phyloP scores from a whole-genome alignment of 2,113 vertebrate species.

The Seriola rivoliana region DNA sequence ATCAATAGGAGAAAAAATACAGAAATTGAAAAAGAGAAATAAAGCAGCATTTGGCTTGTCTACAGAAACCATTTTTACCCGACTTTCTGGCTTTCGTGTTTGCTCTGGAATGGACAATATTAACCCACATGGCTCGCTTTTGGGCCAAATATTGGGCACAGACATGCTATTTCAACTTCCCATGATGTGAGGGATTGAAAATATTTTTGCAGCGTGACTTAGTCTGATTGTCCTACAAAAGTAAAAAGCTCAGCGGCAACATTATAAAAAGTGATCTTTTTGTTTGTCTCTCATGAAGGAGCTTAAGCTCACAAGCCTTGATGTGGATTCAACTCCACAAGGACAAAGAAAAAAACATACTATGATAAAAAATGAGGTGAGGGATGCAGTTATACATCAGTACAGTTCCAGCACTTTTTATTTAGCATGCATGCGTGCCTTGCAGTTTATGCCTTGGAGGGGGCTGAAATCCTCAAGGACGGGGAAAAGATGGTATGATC shows the following conservation, averaged over 20 bases:
- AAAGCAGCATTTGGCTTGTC: slow-evolving; percentile 1
- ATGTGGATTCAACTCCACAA: slow-evolving; percentile 37
- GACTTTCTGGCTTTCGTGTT: neutral
- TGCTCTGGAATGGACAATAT: neutral
- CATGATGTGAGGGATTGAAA: neutral
- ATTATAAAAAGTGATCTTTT: slow-evolving; percentile 51
- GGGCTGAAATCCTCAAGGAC: slow-evolving; percentile 44
- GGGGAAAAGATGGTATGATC: slow-evolving; percentile 44
- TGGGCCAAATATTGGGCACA: neutral
- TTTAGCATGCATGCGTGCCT: slow-evolving; percentile 50
- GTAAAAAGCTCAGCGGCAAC: neutral
- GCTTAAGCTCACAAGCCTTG: slow-evolving; percentile 33
- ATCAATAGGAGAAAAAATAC: slow-evolving; percentile 2
- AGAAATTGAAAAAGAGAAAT: slow-evolving; percentile 4
- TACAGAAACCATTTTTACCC: neutral
- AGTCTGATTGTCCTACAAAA: neutral
- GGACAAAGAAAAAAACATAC: slow-evolving; percentile 25
- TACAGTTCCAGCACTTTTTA: slow-evolving; percentile 47
- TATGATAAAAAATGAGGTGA: slow-evolving; percentile 50
- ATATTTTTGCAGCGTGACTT: neutral
- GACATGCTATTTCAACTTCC: neutral
- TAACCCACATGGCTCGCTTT: neutral
- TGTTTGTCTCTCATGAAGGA: slow-evolving; percentile 36
- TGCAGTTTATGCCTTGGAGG: slow-evolving; percentile 50
- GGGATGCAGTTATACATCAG: slow-evolving; percentile 47